phyloP scores from a whole-genome alignment of 2,888 invertebrate genomes.

The Xylocampa areola region DNA sequence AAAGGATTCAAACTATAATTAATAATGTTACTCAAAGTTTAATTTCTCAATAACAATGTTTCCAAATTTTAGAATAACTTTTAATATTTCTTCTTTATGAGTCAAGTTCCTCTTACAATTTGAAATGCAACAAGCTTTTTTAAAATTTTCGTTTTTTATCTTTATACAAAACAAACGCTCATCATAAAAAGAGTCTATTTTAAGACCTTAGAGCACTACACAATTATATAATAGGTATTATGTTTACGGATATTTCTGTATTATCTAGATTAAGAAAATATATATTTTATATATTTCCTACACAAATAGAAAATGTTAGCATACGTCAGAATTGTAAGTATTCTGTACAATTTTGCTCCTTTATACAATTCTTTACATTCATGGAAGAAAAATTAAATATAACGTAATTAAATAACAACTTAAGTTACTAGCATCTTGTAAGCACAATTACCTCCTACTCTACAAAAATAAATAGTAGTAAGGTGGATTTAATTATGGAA shows the following conservation, averaged over 20 bases:
- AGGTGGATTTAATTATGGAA: conserved; percentile 18
- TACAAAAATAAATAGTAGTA: conserved; percentile 38
- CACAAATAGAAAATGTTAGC: conserved; percentile 21
- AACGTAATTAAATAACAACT: conserved; percentile 25
- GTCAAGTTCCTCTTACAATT: conserved; percentile 27
- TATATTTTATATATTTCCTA: conserved; percentile 35
- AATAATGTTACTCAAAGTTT: conserved; percentile 21
- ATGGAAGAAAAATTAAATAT: conserved; percentile 17
- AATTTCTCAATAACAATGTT: conserved; percentile 12
- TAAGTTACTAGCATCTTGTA: conserved; percentile 44
- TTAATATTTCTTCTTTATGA: conserved; percentile 17
- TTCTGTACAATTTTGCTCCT: conserved; percentile 19
- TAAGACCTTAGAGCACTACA: conserved; percentile 28
- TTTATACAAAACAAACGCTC: conserved; percentile 30
- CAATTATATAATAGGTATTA: too few relatives aligned
- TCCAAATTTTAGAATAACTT: conserved; percentile 6
- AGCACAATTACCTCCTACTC: conserved; percentile 36
- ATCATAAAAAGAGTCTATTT: conserved; percentile 22
- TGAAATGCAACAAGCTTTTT: conserved; percentile 30
- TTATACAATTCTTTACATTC: conserved; percentile 10
- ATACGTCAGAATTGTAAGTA: conserved; percentile 29
- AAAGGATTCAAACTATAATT: conserved; percentile 28
- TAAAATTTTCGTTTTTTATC: conserved; percentile 9
- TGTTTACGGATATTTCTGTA: conserved; percentile 22
- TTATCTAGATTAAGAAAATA: conserved; percentile 46